Evolutionary conservation across 1,140 invertebrate species (phyloP), one percentile per base, ranked within the genome.

Genomic region (Cecropterus lyciades): DNA sequence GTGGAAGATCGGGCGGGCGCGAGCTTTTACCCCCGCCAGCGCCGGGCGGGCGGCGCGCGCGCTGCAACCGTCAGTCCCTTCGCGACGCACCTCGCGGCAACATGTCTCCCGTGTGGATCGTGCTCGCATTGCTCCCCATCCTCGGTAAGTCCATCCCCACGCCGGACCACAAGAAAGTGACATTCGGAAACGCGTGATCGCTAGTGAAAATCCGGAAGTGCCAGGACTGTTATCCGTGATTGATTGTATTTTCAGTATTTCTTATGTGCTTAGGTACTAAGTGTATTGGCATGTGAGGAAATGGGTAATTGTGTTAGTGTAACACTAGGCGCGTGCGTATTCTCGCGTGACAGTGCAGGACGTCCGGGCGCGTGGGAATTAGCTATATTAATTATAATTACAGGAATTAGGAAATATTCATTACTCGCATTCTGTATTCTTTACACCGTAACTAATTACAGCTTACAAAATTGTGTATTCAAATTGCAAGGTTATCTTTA

Each of bases 21-120:
- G 74, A 87, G 85, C 86, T 88, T 89, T 87, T 83, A 74, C 65
- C 67, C 75, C 75, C 69, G 49, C 45, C 49, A 51, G 24, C 15
- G 6, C 13, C 72, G 80, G 83, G 80, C 80, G 82, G 84, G 82
- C 81, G 81, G 80, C 77, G 79, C 60, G 59, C 67, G 80, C 80
- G 77, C 80, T 55, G 45, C 27, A 20, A 5, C 20, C 15, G 42
- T 37, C 85, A 89, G 87, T 89, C 75, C 75, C 69, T 75, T 68
- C 85, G 87, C 84, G 84, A 75, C 84, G 70, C 76, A 70, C 80
- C 70, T 78, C 75, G 88, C 84, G 86, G 78, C 80, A 84, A 80
- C 88, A 91, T 91, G 88, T 82, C 80, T 85, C 80, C 81, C 70
- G 63, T 91, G 87, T 91, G 88, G 88, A 75, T 89, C 71, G 80